These are phyloP conservation scores for Corydoras maculifer DNA, from an alignment of 2,113 vertebrate genomes.

Conservation along the genomic window DNA sequence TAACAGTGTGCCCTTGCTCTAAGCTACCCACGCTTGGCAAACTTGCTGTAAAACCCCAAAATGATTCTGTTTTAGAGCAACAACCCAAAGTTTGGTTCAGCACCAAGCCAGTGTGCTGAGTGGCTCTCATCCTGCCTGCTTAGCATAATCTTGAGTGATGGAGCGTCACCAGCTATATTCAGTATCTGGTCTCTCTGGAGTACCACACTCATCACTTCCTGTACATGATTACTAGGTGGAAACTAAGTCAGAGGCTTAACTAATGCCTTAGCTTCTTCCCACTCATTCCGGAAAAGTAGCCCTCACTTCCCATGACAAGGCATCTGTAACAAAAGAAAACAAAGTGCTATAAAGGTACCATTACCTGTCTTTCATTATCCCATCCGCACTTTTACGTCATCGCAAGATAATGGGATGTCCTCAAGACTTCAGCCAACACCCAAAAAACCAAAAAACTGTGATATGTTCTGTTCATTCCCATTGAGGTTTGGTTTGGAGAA, in stretches of 20 bases:
- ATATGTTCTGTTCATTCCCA: constrained; percentile 15
- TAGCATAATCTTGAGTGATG: background rate
- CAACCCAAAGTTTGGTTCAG: background rate
- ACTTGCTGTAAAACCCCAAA: background rate
- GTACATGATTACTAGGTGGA: constrained; percentile 62
- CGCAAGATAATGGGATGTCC: constrained; percentile 19
- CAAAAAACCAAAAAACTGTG: constrained; percentile 8
- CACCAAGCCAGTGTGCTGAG: constrained; percentile 5
- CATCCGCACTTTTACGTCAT: constrained; percentile 7
- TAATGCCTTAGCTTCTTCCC: constrained; percentile 61
- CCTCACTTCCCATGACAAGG: constrained; percentile 13
- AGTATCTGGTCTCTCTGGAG: constrained; percentile 36
- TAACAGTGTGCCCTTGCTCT: background rate
- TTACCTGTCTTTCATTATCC: constrained; percentile 1
- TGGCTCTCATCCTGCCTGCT: constrained; percentile 7
- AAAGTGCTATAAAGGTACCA: constrained; percentile 34
- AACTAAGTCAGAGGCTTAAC: constrained; percentile 49
- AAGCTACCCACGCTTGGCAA: background rate
- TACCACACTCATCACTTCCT: constrained; percentile 46
- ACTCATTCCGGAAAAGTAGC: constrained; percentile 30
- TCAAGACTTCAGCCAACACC: constrained; percentile 6
- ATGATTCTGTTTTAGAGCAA: background rate
- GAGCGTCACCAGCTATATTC: constrained; percentile 16
- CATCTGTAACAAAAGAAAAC: constrained; percentile 1
- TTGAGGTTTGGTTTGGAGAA: constrained; percentile 32